Evolutionary conservation across 2,113 vertebrate genomes (phyloP).

Genomic region (Myxocyprinus asiaticus): DNA sequence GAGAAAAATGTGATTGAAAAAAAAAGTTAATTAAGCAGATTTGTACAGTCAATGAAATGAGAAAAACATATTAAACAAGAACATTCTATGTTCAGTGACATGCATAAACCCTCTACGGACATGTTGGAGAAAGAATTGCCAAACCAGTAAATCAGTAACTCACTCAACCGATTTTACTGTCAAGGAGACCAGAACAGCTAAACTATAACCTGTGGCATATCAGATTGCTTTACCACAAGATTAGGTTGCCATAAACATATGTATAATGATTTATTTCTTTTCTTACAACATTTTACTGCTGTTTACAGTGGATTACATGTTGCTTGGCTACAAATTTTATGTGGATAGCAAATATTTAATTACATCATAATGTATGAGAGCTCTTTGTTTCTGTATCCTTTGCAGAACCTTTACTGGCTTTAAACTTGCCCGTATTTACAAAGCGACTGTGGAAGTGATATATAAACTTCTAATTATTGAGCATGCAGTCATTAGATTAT

Average conservation of each 20-base stretch:
- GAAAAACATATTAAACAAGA: not conserved
- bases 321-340: conserved; percentile 30
- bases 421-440: too few species aligned
- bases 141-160: conserved; percentile 5
- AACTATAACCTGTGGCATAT: conserved; percentile 43
- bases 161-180: conserved; percentile 29
- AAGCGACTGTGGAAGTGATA: too few species aligned
- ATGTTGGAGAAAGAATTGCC: conserved; percentile 7
- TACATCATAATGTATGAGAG: not conserved
- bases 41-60: not conserved
- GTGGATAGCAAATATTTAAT: conserved; percentile 41
- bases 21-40: conserved; percentile 24
- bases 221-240: conserved; percentile 41
- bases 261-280: conserved; percentile 8
- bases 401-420: too few species aligned
- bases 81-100: too few species aligned
- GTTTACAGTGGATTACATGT: conserved; percentile 42
- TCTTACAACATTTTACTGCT: conserved; percentile 15
- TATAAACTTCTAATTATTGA: too few species aligned
- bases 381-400: too few species aligned
- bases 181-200: conserved; percentile 12
- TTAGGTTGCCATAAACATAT: conserved; percentile 44
- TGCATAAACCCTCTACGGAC: not conserved
- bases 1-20: conserved; percentile 21
- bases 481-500: too few species aligned